These are phyloP conservation scores for Colinus virginianus DNA, from an alignment of 2,113 vertebrate species.

Conservation along the genomic window DNA sequence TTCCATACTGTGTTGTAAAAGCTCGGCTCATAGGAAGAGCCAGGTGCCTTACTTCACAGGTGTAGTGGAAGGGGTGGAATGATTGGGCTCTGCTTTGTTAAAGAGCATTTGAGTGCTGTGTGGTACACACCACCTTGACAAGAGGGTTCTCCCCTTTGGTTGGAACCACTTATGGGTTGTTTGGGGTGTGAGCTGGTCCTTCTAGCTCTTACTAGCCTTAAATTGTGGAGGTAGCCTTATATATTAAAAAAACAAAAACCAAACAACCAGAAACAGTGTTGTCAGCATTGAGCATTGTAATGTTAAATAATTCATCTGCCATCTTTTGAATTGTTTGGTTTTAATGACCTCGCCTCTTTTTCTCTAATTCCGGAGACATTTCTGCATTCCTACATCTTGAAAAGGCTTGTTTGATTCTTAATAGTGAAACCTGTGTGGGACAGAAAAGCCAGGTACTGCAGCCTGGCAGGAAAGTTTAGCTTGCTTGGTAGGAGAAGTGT, in stretches of 20 bases:
- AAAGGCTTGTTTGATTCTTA: not conserved
- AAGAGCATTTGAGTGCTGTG: not conserved
- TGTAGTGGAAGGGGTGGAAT: not conserved
- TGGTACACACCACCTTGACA: not conserved
- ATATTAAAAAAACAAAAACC: not conserved
- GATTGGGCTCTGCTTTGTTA: not conserved
- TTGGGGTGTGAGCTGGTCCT: not conserved
- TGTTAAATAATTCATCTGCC: not conserved
- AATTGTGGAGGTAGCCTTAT: not conserved
- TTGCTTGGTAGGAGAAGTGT: not conserved
- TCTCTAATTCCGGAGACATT: not conserved
- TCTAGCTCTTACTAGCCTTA: not conserved
- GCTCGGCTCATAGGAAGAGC: not conserved
- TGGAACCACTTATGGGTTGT: not conserved
- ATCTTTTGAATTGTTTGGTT: not conserved
- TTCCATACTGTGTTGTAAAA: not conserved
- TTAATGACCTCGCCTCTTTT: not conserved
- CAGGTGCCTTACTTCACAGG: not conserved
- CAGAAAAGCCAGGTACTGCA: constrained; percentile 17
- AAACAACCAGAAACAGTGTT: not conserved
- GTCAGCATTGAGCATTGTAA: not conserved
- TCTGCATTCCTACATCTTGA: not conserved
- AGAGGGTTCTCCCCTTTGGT: not conserved
- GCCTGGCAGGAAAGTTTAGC: not conserved
- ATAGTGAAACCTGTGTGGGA: not conserved